Percentiles rank a stretch among this genome's conserved stretches.
Conservation (phyloP, 2,888 invertebrate species). For the Masnerella sp. region DNA sequence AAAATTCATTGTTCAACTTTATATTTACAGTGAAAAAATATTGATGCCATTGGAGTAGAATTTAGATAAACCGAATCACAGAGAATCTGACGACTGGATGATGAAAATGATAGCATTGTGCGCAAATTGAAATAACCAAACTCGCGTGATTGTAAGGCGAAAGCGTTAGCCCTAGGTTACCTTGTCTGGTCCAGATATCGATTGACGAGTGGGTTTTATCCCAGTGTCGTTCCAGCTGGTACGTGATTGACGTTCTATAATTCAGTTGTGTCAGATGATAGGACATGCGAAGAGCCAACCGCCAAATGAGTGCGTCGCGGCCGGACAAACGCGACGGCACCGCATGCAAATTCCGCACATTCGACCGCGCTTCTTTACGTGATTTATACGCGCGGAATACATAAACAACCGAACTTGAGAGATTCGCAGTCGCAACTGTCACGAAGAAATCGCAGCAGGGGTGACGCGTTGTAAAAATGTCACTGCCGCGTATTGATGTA, state of each 20-base stretch:
- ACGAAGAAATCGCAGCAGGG: constrained; percentile 21
- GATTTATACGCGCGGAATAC: constrained; percentile 46
- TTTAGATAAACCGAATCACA: constrained; percentile 10
- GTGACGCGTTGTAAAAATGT: neutral
- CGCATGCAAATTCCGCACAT: constrained; percentile 37
- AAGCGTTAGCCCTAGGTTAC: constrained; percentile 19
- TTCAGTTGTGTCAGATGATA: constrained; percentile 69
- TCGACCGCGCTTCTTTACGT: constrained; percentile 39
- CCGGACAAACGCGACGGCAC: constrained; percentile 33
- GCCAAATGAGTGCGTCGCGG: constrained; percentile 45
- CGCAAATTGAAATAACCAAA: constrained; percentile 22
- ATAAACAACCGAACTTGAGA: constrained; percentile 31
- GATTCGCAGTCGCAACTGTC: constrained; percentile 11
- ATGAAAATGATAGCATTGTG: constrained; percentile 12
- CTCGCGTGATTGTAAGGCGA: constrained; percentile 24
- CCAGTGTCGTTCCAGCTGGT: constrained; percentile 58
- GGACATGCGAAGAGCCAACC: constrained; percentile 64
- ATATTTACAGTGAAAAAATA: neutral
- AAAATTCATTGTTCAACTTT: neutral
- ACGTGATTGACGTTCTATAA: constrained; percentile 71
- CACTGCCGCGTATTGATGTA: neutral
- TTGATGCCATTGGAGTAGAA: neutral
- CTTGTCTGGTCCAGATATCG: constrained; percentile 67
- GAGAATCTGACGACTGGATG: constrained; percentile 18
- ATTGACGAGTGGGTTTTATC: constrained; percentile 62